A percentile compares a stretch with the other conserved stretches of the same genome.
Evolutionary conservation across 2,113 vertebrate species (phyloP).

Genomic region (Ceyx melanurus): DNA sequence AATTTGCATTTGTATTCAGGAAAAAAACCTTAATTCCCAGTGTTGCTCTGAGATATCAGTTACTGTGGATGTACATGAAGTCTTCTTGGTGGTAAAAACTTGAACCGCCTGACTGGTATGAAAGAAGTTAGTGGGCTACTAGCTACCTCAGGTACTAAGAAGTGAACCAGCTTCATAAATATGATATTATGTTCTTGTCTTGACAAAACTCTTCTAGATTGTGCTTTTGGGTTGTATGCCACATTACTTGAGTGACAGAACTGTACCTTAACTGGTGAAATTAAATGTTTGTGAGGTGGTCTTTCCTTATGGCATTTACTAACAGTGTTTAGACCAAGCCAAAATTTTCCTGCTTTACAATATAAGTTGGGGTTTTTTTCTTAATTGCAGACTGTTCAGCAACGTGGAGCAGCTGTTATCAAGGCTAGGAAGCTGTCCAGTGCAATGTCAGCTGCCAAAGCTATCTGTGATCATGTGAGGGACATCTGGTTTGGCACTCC

Average conservation of each 20-base stretch:
- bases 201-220: background rate
- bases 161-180: background rate
- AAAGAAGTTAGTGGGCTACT: background rate
- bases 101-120: background rate
- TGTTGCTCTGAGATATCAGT: background rate
- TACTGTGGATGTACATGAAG: background rate
- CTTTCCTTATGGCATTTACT: background rate
- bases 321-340: background rate
- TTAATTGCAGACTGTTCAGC: conserved; percentile 87
- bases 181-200: background rate
- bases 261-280: background rate
- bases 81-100: background rate
- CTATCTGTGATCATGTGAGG: conserved; percentile 94
- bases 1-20: background rate
- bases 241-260: background rate
- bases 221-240: background rate
- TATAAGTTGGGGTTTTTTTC: background rate
- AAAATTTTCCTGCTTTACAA: background rate
- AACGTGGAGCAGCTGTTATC: conserved; percentile 92
- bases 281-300: rapidly evolving
- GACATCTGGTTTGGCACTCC: conserved; percentile 94
- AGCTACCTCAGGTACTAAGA: background rate
- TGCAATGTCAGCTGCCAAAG: conserved; percentile 98
- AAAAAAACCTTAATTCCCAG: background rate
- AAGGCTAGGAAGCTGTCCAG: conserved; percentile 96